Conservation (phyloP, 2,888 invertebrate genomes). For the Podabrus alpinus region DNA sequence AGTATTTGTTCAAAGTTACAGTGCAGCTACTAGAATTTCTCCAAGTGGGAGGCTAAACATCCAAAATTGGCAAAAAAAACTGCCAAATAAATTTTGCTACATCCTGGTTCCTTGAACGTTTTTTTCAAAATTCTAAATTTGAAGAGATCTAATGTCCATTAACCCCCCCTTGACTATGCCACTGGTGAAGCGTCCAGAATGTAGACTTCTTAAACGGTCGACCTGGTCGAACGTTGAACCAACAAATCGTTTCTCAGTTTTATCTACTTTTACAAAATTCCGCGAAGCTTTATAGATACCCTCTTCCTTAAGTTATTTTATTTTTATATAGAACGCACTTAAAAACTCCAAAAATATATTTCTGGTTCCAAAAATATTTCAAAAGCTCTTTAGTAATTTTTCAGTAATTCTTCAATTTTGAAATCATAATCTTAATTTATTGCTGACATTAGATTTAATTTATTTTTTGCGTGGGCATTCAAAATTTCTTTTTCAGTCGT, state of each 20-base stretch:
- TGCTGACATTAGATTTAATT: background rate
- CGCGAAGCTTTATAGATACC: background rate
- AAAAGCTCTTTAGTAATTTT: background rate
- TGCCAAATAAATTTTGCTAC: no score
- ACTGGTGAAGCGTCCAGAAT: no score
- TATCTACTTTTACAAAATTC: background rate
- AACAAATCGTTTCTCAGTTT: background rate
- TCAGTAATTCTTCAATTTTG: background rate
- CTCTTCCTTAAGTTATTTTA: background rate
- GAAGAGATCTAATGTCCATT: no score
- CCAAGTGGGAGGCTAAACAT: no score
- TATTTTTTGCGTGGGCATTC: background rate
- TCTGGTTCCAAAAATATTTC: background rate
- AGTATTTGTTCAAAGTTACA: no score
- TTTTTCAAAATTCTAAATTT: no score
- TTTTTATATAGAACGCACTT: background rate
- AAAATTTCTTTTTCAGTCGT: background rate
- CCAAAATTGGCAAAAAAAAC: no score
- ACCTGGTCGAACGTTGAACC: no score
- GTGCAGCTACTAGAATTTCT: no score
- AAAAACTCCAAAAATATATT: background rate
- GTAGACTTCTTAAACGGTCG: background rate
- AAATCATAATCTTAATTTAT: background rate
- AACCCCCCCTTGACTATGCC: no score
- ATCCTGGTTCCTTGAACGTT: no score